A percentile compares a stretch with the other conserved stretches of the same genome.
Conservation (phyloP, 2,797 vertebrate species). For the Micropoecilia bifurca region DNA sequence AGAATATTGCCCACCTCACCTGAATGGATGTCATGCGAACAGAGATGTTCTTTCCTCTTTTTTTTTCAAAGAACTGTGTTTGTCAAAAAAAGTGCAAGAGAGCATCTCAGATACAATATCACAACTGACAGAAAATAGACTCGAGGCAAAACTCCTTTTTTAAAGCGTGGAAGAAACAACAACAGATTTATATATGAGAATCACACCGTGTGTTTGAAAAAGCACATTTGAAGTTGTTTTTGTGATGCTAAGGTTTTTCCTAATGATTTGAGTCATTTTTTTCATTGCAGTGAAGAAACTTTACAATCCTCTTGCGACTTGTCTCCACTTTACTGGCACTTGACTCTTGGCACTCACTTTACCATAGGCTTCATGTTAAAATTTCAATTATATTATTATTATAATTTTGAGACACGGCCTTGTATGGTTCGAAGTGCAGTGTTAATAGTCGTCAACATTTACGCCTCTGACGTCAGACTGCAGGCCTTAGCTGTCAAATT, state of each 20-base stretch:
- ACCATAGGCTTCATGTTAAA: constrained; percentile 21
- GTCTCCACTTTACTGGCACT: constrained; percentile 30
- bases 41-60: not conserved
- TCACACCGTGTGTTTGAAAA: not conserved
- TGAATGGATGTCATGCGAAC: not conserved
- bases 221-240: not conserved
- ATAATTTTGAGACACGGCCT: constrained; percentile 29
- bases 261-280: not conserved
- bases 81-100: not conserved
- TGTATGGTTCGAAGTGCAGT: not conserved
- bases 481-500: not conserved
- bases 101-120: not conserved
- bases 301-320: constrained; percentile 5
- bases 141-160: not conserved
- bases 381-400: constrained; percentile 55
- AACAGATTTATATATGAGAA: not conserved
- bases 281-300: not conserved
- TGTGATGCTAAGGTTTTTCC: not conserved
- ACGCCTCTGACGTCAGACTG: not conserved
- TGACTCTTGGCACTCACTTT: constrained; percentile 34
- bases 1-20: not conserved
- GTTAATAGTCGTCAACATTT: not conserved
- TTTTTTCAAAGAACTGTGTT: too few relatives aligned
- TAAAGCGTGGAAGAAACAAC: not conserved
- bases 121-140: not conserved